Evolutionary conservation across 2,797 vertebrate species (phyloP).

Genomic region (Fratercula arctica): DNA sequence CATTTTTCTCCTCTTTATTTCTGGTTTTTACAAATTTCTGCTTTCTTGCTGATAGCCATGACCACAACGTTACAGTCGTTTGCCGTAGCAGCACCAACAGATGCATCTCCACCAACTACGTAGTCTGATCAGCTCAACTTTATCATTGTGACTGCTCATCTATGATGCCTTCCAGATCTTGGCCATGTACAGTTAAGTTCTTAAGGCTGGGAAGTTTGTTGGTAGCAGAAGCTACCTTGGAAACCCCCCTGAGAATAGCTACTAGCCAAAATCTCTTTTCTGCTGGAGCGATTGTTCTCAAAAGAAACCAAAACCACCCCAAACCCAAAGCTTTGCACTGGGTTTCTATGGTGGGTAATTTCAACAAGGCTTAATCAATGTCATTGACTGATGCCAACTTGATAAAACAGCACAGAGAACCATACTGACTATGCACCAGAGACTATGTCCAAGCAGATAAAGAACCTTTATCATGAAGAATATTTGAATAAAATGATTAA

Average conservation of each 20-base stretch:
- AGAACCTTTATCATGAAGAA: background rate
- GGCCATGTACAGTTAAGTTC: background rate
- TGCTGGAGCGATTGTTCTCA: background rate
- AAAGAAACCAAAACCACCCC: background rate
- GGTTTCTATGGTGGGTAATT: background rate
- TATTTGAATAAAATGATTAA: background rate
- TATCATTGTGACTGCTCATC: background rate
- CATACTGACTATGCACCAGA: background rate
- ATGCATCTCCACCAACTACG: rapidly evolving
- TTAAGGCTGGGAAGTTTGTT: background rate
- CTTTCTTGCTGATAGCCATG: background rate
- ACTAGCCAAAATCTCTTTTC: background rate
- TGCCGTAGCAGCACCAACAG: background rate
- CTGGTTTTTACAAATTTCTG: background rate
- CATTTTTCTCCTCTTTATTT: background rate
- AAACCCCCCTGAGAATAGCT: background rate
- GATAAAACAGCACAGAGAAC: background rate
- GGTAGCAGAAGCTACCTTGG: background rate
- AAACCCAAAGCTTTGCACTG: background rate
- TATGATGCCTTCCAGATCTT: background rate
- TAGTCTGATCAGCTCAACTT: background rate
- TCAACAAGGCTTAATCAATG: background rate
- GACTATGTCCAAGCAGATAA: background rate
- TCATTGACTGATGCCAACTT: background rate
- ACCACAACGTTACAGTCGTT: rapidly evolving